phyloP scores from a whole-genome alignment of 2,888 invertebrate species.

The Nasonia oneida region DNA sequence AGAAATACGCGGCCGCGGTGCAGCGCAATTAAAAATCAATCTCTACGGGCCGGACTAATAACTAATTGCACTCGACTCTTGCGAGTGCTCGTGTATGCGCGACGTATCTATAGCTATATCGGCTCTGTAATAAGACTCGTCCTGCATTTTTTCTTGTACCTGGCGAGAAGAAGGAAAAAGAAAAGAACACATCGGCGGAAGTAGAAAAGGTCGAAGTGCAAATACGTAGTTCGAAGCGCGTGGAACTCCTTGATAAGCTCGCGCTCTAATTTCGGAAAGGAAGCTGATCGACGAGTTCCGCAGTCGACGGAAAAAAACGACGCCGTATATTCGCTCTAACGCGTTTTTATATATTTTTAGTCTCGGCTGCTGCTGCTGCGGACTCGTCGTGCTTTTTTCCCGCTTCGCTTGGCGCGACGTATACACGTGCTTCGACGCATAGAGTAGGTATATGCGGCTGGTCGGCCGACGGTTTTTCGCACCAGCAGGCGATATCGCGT shows the following conservation, averaged over 20 bases:
- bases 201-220: neutral
- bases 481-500: neutral
- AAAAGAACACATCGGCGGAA: neutral
- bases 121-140: neutral
- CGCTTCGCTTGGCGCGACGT: neutral
- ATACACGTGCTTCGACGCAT: neutral
- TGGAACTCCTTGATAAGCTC: constrained; percentile 33
- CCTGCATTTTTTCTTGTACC: neutral
- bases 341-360: no score
- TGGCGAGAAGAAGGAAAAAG: neutral
- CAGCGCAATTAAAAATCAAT: constrained; percentile 60
- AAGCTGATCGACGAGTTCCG: constrained; percentile 35
- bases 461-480: no score
- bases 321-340: neutral
- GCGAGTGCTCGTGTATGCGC: neutral
- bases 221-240: neutral
- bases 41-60: constrained; percentile 33
- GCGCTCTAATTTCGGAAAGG: constrained; percentile 47
- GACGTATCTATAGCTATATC: constrained; percentile 2
- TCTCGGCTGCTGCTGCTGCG: no score
- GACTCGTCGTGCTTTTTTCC: neutral
- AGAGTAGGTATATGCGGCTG: neutral
- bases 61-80: constrained; percentile 41
- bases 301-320: neutral
- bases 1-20: constrained; percentile 26